Percentiles rank a stretch among this genome's conserved stretches.
These are phyloP conservation scores for Odontomyia ornata DNA, from an alignment of 2,888 invertebrate genomes.

Conservation along the genomic window DNA sequence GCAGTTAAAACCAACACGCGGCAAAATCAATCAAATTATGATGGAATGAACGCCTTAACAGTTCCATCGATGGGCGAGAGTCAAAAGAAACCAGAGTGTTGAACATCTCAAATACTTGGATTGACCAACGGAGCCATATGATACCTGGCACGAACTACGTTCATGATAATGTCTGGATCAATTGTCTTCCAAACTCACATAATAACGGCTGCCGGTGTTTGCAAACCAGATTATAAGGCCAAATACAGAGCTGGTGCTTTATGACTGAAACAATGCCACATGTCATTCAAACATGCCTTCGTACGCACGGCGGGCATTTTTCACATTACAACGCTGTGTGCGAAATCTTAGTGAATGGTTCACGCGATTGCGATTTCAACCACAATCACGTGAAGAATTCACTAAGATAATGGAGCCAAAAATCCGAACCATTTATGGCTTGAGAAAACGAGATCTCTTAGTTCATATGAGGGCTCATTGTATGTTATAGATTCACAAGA, in stretches of 20 bases:
- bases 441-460: too few species aligned
- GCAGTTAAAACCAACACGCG: not conserved
- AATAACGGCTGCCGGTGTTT: not conserved
- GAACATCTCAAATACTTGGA: too few species aligned
- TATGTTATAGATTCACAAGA: too few species aligned
- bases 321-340: not conserved
- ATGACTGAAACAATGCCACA: not conserved
- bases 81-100: not conserved
- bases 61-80: not conserved
- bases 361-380: too few species aligned
- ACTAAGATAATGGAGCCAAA: not conserved
- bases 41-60: not conserved
- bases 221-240: not conserved
- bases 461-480: too few species aligned
- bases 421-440: too few species aligned
- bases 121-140: too few species aligned
- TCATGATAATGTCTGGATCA: not conserved
- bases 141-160: not conserved
- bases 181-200: not conserved
- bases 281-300: not conserved
- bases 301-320: not conserved
- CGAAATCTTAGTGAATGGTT: not conserved
- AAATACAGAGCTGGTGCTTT: not conserved
- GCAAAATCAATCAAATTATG: not conserved
- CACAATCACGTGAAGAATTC: too few species aligned